Conservation (phyloP, 2,113 vertebrate genomes). For the Pycnonotus jocosus region DNA sequence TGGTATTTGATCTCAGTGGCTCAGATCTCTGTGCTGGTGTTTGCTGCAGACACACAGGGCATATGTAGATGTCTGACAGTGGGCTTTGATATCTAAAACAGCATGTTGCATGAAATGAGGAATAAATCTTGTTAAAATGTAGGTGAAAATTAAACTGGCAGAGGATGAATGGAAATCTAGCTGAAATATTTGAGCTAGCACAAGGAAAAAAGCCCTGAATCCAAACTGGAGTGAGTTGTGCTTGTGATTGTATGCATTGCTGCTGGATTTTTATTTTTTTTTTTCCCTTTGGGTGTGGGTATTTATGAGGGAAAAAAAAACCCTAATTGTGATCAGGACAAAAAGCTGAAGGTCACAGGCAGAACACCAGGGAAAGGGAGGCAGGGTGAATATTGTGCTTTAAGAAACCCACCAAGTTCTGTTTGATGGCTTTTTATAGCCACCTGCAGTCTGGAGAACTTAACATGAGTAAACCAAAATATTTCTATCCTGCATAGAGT, state of each 20-base stretch:
- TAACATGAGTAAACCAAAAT: neutral
- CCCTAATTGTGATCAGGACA: neutral
- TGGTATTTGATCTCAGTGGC: neutral
- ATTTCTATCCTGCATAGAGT: neutral
- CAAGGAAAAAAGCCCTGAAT: neutral
- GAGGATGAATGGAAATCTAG: neutral
- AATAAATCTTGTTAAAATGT: neutral
- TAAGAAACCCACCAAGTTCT: neutral
- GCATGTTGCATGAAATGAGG: conserved; percentile 8
- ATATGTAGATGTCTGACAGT: neutral
- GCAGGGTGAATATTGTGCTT: neutral
- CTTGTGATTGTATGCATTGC: neutral
- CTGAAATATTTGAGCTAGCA: neutral
- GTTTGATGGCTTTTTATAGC: neutral
- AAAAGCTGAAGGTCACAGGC: neutral
- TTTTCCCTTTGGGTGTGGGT: neutral
- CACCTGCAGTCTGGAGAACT: neutral
- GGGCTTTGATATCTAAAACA: neutral
- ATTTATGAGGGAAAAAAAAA: neutral
- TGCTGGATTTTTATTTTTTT: neutral
- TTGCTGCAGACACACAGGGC: neutral
- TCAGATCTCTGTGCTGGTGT: neutral
- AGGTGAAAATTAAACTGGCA: conserved; percentile 20
- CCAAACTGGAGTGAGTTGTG: neutral
- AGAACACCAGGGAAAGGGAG: neutral